Percentiles rank a stretch among this genome's conserved stretches.
Conservation (phyloP, 2,888 invertebrate genomes). For the Hypomecis punctinalis region DNA sequence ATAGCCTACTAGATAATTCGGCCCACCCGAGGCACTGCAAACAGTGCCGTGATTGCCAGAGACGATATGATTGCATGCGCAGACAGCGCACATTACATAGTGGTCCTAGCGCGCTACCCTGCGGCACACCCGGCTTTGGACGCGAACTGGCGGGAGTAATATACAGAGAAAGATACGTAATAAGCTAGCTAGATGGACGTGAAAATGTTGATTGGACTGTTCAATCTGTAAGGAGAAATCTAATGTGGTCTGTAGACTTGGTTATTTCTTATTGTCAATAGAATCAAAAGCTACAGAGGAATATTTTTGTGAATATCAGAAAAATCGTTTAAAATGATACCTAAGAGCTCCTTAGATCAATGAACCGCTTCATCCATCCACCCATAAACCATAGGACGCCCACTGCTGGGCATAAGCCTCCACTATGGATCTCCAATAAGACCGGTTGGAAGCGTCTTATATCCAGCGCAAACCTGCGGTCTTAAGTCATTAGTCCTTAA, state of each 20-base stretch:
- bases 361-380: too few species aligned
- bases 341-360: too few species aligned
- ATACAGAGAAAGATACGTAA: slow-evolving; percentile 17
- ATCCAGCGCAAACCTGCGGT: too few species aligned
- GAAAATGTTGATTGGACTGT: slow-evolving; percentile 16
- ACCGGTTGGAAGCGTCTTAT: too few species aligned
- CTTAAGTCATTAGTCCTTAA: too few species aligned
- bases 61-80: slow-evolving; percentile 63
- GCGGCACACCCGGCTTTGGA: slow-evolving; percentile 33
- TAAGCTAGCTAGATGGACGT: slow-evolving; percentile 16
- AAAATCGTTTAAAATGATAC: too few species aligned
- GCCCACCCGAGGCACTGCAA: slow-evolving; percentile 60
- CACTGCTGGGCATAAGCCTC: too few species aligned
- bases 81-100: slow-evolving; percentile 34
- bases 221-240: slow-evolving; percentile 4
- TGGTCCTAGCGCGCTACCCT: slow-evolving; percentile 39
- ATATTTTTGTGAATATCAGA: too few species aligned
- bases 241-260: background rate
- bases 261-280: background rate
- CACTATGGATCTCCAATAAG: too few species aligned
- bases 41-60: slow-evolving; percentile 74
- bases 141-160: slow-evolving; percentile 20
- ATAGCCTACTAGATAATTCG: slow-evolving; percentile 65
- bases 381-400: too few species aligned
- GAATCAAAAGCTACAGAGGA: background rate